Evolutionary conservation across 2,888 invertebrate genomes (phyloP).

Genomic region (Zhuqinia jingwanae): DNA sequence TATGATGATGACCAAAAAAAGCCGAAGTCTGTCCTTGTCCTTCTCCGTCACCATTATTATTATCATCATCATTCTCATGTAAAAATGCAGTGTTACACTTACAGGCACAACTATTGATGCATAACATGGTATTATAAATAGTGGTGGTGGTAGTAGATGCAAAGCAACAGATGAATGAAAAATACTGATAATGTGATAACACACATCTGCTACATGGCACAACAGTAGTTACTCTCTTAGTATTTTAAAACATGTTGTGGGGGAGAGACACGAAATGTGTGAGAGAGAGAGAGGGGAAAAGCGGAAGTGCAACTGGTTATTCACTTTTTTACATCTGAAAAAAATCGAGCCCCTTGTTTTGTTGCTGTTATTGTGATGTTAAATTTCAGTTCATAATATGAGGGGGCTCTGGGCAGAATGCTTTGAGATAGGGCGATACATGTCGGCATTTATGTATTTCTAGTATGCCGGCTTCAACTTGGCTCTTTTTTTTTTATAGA

Average conservation of each 20-base stretch:
- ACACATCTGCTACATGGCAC: slow-evolving; percentile 42
- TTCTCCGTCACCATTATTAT: slow-evolving; percentile 13
- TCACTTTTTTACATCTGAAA: slow-evolving; percentile 47
- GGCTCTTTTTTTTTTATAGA: slow-evolving; percentile 17
- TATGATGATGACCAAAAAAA: background rate
- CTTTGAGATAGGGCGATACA: slow-evolving; percentile 41
- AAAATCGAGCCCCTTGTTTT: slow-evolving; percentile 28
- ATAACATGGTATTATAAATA: slow-evolving; percentile 8
- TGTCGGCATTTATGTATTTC: background rate
- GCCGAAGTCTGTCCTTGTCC: slow-evolving; percentile 48
- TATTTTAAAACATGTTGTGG: background rate
- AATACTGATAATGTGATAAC: slow-evolving; percentile 12
- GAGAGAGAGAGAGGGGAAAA: slow-evolving; percentile 24
- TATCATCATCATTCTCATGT: background rate
- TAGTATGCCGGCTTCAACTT: background rate
- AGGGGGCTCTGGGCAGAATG: slow-evolving; percentile 22
- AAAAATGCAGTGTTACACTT: background rate
- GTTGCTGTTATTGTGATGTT: background rate
- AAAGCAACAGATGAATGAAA: slow-evolving; percentile 55
- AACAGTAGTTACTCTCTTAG: background rate
- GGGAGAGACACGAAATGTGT: background rate
- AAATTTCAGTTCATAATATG: background rate
- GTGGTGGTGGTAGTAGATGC: background rate
- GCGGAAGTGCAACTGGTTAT: slow-evolving; percentile 71
- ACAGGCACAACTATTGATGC: slow-evolving; percentile 21